phyloP scores from a whole-genome alignment of 2,888 invertebrate species.

The Dicyrtomina minuta region DNA sequence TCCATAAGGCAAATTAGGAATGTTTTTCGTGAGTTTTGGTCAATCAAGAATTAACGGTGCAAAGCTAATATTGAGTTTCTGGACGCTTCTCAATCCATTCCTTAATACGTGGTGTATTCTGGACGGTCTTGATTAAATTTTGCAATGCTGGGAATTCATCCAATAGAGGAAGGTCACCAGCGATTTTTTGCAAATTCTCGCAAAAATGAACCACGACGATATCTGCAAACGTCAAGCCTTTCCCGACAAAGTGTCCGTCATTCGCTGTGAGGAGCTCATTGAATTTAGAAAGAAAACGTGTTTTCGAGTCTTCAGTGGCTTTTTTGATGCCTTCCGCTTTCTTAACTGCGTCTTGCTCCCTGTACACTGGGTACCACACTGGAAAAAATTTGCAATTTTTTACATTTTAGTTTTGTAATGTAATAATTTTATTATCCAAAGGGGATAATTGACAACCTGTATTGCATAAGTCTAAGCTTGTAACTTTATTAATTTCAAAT shows the following conservation, averaged over 20 bases:
- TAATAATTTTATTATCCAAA: too few relatives aligned
- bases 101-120: neutral
- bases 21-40: too few relatives aligned
- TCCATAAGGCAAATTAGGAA: too few relatives aligned
- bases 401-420: too few relatives aligned
- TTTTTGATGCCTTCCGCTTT: neutral
- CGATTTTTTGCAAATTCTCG: neutral
- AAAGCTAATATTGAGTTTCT: neutral
- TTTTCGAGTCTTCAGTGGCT: constrained; percentile 14
- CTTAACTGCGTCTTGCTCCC: neutral
- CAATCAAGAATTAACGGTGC: too few relatives aligned
- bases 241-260: constrained; percentile 38
- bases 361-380: neutral
- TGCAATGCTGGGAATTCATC: neutral
- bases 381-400: too few relatives aligned
- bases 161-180: too few relatives aligned
- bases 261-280: constrained; percentile 30
- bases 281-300: constrained; percentile 36
- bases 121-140: neutral
- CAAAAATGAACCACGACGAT: constrained; percentile 25
- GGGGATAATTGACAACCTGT: too few relatives aligned
- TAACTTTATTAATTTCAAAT: too few relatives aligned
- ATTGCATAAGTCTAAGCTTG: too few relatives aligned
- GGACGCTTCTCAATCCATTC: constrained; percentile 1
- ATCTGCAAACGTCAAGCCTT: constrained; percentile 36